Conservation (phyloP, 2,113 vertebrate species). For the Chamaetylas fuelleborni region DNA sequence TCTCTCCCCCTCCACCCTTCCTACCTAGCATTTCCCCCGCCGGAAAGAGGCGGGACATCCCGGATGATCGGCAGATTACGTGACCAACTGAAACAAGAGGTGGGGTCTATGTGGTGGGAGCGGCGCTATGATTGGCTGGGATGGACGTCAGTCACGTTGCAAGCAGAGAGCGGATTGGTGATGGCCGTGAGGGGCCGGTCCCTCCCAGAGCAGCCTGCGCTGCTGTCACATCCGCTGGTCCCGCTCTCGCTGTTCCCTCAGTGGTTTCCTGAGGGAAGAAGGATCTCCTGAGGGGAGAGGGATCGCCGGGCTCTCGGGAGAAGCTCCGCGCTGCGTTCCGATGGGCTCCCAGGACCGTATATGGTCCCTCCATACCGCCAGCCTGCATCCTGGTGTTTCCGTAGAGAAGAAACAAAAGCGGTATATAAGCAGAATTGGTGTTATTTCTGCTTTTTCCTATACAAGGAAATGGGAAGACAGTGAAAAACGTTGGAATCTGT, state of each 20-base stretch:
- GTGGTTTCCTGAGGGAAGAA: constrained; percentile 17
- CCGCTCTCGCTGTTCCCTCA: background rate
- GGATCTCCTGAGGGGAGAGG: background rate
- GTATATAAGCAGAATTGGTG: background rate
- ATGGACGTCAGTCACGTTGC: rapidly evolving
- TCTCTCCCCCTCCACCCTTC: background rate
- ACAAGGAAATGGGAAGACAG: background rate
- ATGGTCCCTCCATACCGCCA: background rate
- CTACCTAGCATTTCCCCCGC: background rate
- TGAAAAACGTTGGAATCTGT: background rate
- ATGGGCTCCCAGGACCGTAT: background rate
- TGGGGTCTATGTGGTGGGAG: rapidly evolving
- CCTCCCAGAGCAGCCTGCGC: background rate
- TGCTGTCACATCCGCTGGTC: constrained; percentile 65
- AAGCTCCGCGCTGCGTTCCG: rapidly evolving
- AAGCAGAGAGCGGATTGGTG: background rate
- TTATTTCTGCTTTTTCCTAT: background rate
- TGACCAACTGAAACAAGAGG: rapidly evolving
- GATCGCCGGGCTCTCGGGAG: background rate
- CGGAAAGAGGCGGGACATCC: background rate
- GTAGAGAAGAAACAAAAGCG: background rate
- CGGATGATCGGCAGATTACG: background rate
- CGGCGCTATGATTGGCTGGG: rapidly evolving
- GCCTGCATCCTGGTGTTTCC: background rate
- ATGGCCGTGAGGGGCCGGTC: background rate